These are phyloP conservation scores for Rhegmatorhina hoffmannsi DNA, from an alignment of 2,113 vertebrate species.

Conservation along the genomic window DNA sequence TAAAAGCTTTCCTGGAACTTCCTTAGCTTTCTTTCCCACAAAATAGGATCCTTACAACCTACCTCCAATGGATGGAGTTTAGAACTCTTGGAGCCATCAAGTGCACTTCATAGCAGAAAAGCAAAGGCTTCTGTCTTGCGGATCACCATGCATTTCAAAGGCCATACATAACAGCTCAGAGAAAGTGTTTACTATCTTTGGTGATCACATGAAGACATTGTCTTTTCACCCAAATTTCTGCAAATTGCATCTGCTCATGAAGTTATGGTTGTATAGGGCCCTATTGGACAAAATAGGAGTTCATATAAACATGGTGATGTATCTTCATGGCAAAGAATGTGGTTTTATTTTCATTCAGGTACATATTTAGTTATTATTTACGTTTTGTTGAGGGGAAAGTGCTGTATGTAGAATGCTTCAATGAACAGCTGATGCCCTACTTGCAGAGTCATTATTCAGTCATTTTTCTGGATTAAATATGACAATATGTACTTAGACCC, in stretches of 20 bases:
- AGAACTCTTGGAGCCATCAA: not conserved
- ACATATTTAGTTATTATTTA: not conserved
- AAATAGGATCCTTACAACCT: not conserved
- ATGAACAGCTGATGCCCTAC: not conserved
- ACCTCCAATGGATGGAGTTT: not conserved
- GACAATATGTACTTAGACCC: not conserved
- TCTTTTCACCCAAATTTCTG: not conserved
- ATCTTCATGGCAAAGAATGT: not conserved
- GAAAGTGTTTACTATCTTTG: not conserved
- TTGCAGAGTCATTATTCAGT: not conserved
- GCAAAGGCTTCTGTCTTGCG: not conserved
- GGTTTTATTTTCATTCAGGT: not conserved
- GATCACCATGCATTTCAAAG: not conserved
- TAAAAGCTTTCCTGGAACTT: not conserved
- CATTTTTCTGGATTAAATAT: not conserved
- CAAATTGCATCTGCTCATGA: not conserved
- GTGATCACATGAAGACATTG: not conserved
- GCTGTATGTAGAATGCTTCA: not conserved
- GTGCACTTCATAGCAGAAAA: not conserved
- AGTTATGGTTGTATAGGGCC: not conserved
- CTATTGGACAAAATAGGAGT: not conserved
- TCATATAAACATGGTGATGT: not conserved
- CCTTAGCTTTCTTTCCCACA: not conserved
- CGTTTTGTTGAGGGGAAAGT: not conserved
- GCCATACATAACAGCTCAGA: not conserved